Base-by-base conservation (phyloP, 2,888 invertebrate species). In the Itoplectis maculator region DNA sequence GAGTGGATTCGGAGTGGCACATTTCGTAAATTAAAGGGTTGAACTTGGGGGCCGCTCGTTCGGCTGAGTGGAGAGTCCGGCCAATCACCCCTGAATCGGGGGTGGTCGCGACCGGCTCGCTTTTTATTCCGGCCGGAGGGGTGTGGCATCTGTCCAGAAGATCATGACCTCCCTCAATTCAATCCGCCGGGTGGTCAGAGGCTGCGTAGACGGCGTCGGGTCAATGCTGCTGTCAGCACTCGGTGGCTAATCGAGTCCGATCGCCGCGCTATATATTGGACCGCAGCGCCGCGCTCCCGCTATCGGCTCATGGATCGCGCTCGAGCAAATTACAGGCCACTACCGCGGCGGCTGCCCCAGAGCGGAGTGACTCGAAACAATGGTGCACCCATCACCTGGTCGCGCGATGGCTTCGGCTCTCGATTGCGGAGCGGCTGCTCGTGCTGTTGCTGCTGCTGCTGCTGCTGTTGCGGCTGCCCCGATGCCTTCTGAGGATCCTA, bases 141-240 rank as follows among this genome's bases (percentile, higher is more conserved):
- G 84, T 82, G 85, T 89, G 88, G 88, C 89, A 88, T 84, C 83
- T 82, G 86, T 89, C 87, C 87, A 85, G 84, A 51, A 86, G 86
- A 88, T 87, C 90, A 87, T 88, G 90, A 89, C 89, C 89, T 86
- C 87, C 76, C 87, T 84, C 88, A 89, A 89, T 87, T 87, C 84
- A 85, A 88, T 86, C 82, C 82, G 49, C 59, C 81, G 72, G 56
- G 42, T 29, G 45, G 54, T 63, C 54, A n/a, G 61, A 61, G 66
- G 65, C 66, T 47, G 61, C 29, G 51, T 61, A 68, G 51, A 54
- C 51, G 45, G 54, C 40, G 59, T 37, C 40, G 23, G 84, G 66
- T 77, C 78, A 77, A 66, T 74, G 78, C 80, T 81, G 82, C 83
- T 89, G 88, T 88, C 88, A 88, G 85, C 85, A 83, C 77, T 82